Conservation (phyloP, 2,888 invertebrate genomes). For the Nemotelus pantherinus region DNA sequence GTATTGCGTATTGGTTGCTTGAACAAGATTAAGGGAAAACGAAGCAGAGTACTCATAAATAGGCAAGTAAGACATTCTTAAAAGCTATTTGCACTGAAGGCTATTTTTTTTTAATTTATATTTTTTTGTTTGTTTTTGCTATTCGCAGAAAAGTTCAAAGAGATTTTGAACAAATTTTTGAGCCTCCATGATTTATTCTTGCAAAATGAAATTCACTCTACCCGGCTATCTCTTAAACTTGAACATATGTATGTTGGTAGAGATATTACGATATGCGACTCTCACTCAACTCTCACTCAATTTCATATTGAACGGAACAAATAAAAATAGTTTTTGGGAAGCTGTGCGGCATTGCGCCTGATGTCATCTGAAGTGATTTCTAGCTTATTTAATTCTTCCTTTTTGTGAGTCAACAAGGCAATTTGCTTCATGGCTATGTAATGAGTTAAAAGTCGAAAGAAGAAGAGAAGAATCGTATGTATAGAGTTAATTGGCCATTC, state of each 20-base stretch:
- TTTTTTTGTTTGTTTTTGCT: too few relatives aligned
- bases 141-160: too few relatives aligned
- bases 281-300: neutral
- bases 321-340: constrained; percentile 17
- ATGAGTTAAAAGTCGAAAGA: neutral
- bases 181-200: too few relatives aligned
- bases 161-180: too few relatives aligned
- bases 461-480: too few relatives aligned
- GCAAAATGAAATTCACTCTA: neutral
- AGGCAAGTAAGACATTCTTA: too few relatives aligned
- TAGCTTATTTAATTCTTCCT: constrained; percentile 19
- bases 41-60: neutral
- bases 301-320: neutral
- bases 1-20: constrained; percentile 3
- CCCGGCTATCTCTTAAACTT: neutral
- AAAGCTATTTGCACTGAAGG: too few relatives aligned
- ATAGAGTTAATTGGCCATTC: too few relatives aligned
- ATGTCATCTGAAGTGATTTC: neutral
- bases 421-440: constrained; percentile 21
- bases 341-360: neutral
- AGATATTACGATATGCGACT: too few relatives aligned
- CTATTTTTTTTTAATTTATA: too few relatives aligned
- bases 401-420: constrained; percentile 9
- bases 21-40: neutral
- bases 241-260: too few relatives aligned